These are phyloP conservation scores for Smittia sp. DNA, from an alignment of 2,888 invertebrate genomes.

Conservation along the genomic window DNA sequence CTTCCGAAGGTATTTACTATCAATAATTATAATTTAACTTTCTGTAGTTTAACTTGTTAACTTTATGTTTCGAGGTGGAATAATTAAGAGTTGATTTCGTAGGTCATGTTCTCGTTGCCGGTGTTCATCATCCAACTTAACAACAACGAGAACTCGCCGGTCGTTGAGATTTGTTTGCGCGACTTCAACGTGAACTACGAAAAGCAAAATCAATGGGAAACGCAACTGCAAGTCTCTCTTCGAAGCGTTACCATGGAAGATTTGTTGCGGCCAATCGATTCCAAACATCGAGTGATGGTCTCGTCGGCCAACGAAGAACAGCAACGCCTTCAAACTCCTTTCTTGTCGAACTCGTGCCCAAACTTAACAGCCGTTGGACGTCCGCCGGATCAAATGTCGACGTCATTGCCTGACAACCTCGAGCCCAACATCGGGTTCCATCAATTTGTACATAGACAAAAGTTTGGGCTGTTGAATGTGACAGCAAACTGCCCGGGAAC, in stretches of 20 bases:
- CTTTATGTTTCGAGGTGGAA: no score
- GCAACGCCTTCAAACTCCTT: slow-evolving; percentile 53
- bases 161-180: slow-evolving; percentile 82
- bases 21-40: no score
- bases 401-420: slow-evolving; percentile 62
- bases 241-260: slow-evolving; percentile 90
- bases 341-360: slow-evolving; percentile 79
- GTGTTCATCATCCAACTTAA: slow-evolving; percentile 72
- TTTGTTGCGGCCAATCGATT: slow-evolving; percentile 71
- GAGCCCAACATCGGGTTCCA: slow-evolving; percentile 56
- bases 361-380: slow-evolving; percentile 56
- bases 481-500: slow-evolving; percentile 54
- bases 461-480: not conserved
- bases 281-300: slow-evolving; percentile 81
- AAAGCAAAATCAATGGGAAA: slow-evolving; percentile 65
- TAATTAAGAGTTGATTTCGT: no score
- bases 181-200: slow-evolving; percentile 78
- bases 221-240: slow-evolving; percentile 73
- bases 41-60: no score
- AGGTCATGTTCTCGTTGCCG: slow-evolving; percentile 72
- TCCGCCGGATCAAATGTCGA: not conserved
- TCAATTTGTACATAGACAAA: slow-evolving; percentile 42
- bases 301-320: slow-evolving; percentile 53
- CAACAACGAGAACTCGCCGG: slow-evolving; percentile 69
- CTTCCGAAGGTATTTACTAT: no score